Evolutionary conservation across 2,888 invertebrate genomes (phyloP).

Genomic region (Yponomeuta malinellus): DNA sequence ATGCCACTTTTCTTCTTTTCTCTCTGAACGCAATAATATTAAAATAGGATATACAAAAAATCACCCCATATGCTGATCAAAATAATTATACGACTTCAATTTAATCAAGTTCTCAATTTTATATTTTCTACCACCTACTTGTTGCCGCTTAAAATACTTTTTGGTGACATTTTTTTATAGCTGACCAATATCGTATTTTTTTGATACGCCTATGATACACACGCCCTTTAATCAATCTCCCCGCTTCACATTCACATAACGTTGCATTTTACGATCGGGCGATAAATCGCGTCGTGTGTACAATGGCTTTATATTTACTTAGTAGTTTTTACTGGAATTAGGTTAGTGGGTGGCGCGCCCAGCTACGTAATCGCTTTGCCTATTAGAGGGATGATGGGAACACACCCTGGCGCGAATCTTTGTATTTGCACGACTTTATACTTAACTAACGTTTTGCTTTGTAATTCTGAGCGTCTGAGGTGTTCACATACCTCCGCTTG

Average conservation of each 20-base stretch:
- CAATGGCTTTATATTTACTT: conserved; percentile 49
- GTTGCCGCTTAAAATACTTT: no score
- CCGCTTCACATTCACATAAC: conserved; percentile 30
- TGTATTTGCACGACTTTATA: neutral
- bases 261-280: conserved; percentile 54
- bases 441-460: neutral
- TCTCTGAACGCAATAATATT: no score
- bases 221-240: conserved; percentile 35
- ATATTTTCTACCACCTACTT: no score
- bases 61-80: no score
- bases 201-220: neutral
- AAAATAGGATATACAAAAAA: no score
- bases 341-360: conserved; percentile 57
- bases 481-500: no score
- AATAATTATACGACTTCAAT: no score
- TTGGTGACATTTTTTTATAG: no score
- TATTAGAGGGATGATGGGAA: conserved; percentile 55
- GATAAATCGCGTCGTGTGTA: conserved; percentile 54
- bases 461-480: no score
- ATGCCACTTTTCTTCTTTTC: no score
- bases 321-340: conserved; percentile 55
- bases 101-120: no score
- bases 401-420: conserved; percentile 51
- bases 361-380: conserved; percentile 57
- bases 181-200: no score